phyloP scores from a whole-genome alignment of 2,113 vertebrate genomes.

The Jaculus jaculus region DNA sequence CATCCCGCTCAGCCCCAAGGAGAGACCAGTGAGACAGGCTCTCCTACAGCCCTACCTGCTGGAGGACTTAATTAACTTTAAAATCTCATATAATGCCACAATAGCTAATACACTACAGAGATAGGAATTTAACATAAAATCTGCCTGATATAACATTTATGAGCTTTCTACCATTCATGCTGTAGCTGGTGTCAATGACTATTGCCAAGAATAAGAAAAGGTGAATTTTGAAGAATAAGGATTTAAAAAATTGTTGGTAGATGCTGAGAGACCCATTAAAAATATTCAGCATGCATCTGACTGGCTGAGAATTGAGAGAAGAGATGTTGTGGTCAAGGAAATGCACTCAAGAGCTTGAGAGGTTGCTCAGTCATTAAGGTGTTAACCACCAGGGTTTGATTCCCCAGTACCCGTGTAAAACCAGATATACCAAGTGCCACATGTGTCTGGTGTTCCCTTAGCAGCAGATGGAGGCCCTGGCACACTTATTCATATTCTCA shows the following conservation, averaged over 20 bases:
- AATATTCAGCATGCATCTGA: neutral
- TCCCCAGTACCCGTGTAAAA: too few relatives aligned
- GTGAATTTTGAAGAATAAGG: constrained; percentile 22
- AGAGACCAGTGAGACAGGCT: too few relatives aligned
- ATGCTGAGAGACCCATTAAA: neutral
- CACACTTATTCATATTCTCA: too few relatives aligned
- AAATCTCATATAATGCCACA: neutral
- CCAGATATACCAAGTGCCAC: too few relatives aligned
- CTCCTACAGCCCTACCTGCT: too few relatives aligned
- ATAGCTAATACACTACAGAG: neutral
- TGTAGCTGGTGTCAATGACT: neutral
- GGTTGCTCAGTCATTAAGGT: too few relatives aligned
- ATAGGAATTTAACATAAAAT: constrained; percentile 17
- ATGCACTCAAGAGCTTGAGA: neutral
- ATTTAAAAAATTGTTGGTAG: constrained; percentile 2
- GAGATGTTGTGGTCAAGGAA: constrained; percentile 11
- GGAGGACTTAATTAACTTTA: neutral
- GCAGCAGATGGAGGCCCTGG: too few relatives aligned
- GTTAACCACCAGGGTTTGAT: too few relatives aligned
- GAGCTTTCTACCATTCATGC: neutral
- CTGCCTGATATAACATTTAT: neutral
- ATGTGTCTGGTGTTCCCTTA: too few relatives aligned
- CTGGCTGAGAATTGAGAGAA: neutral
- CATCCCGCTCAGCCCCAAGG: too few relatives aligned
- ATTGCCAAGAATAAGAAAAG: constrained; percentile 33